A percentile compares a stretch with the other conserved stretches of the same genome.
Evolutionary conservation across 35 echinoderm and acorn worm genomes (phyloP).

Genomic region (Strongylocentrotus purpuratus): DNA sequence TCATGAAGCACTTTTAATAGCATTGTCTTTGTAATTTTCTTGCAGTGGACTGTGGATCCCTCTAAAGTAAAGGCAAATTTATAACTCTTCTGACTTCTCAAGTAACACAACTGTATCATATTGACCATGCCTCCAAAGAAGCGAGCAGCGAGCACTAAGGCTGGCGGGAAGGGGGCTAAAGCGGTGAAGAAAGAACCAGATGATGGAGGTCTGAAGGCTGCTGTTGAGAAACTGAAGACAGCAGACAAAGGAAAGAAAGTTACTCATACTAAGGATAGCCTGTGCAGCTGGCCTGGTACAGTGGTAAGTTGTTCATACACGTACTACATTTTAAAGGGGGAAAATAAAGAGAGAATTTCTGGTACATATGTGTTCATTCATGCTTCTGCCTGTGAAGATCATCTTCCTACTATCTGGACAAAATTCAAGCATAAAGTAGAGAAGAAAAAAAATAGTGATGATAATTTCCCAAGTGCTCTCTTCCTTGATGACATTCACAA

Average conservation of each 20-base stretch:
- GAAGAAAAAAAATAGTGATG: too few species aligned
- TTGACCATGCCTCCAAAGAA: constrained; percentile 70
- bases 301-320: constrained; percentile 9
- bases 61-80: too few species aligned
- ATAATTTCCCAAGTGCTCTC: too few species aligned
- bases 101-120: neutral
- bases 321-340: neutral
- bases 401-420: neutral
- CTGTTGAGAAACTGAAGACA: constrained; percentile 71
- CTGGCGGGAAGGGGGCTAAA: constrained; percentile 19
- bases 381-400: too few species aligned
- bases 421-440: neutral
- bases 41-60: too few species aligned
- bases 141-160: constrained; percentile 58
- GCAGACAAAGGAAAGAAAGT: constrained; percentile 76
- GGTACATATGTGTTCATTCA: too few species aligned
- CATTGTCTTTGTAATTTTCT: too few species aligned
- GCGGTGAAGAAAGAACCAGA: constrained; percentile 27
- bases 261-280: constrained; percentile 50
- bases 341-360: neutral
- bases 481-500: too few species aligned
- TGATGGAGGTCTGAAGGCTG: constrained; percentile 57
- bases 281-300: neutral
- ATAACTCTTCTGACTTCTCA: neutral
- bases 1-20: too few species aligned